These are phyloP conservation scores for Equus przewalskii DNA, from an alignment of 2,113 vertebrate species.

Conservation along the genomic window DNA sequence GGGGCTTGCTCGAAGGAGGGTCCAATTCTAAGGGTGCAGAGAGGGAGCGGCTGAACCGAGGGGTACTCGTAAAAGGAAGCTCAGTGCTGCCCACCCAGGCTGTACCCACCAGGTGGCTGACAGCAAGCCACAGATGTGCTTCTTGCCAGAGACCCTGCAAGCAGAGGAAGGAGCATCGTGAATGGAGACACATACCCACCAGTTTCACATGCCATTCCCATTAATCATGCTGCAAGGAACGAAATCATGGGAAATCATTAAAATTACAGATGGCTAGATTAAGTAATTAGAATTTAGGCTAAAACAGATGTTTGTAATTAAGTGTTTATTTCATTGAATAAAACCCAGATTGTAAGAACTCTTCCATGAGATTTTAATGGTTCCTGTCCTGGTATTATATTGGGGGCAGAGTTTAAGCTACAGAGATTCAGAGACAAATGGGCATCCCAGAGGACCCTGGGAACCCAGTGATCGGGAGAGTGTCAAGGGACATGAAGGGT, in stretches of 20 bases:
- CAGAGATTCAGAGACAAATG: constrained; percentile 59
- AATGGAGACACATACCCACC: constrained; percentile 67
- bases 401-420: constrained; percentile 76
- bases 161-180: background rate
- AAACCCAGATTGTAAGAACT: constrained; percentile 88
- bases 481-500: background rate
- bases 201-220: constrained; percentile 78
- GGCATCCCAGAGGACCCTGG: background rate
- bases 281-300: constrained; percentile 91
- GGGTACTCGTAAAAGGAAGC: background rate
- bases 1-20: background rate
- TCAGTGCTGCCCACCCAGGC: background rate
- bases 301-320: constrained; percentile 92
- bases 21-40: background rate
- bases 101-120: constrained; percentile 76
- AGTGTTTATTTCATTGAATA: constrained; percentile 90
- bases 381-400: constrained; percentile 77
- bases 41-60: background rate
- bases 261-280: constrained; percentile 91
- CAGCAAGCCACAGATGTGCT: background rate
- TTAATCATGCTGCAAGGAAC: constrained; percentile 88
- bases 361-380: constrained; percentile 82
- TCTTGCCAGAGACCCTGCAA: constrained; percentile 16
- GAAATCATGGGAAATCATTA: constrained; percentile 87
- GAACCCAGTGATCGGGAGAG: background rate